phyloP scores from a whole-genome alignment of 2,888 invertebrate species.

The Allacma fusca region DNA sequence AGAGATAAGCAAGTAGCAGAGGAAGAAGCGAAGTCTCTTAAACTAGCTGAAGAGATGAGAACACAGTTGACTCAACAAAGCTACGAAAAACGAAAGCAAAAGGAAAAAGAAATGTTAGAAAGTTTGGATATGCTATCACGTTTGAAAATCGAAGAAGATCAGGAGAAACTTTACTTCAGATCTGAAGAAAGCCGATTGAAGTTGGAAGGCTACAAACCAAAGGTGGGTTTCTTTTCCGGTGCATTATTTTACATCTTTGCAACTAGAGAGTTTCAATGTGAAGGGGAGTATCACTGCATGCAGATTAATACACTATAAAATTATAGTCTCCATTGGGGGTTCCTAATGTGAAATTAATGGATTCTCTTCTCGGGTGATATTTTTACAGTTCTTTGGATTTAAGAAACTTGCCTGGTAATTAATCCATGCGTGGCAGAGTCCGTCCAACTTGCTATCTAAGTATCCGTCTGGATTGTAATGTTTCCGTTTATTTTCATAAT shows the following conservation, averaged over 20 bases:
- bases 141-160: conserved; percentile 40
- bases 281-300: neutral
- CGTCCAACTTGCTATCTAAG: too few species aligned
- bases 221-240: conserved; percentile 30
- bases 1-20: conserved; percentile 37
- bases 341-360: conserved; percentile 35
- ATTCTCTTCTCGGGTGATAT: neutral
- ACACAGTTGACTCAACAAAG: conserved; percentile 40
- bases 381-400: conserved; percentile 41
- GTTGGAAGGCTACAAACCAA: conserved; percentile 37
- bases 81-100: conserved; percentile 44
- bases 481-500: too few species aligned
- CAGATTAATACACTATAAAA: conserved; percentile 2
- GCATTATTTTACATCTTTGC: neutral
- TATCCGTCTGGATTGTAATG: too few species aligned
- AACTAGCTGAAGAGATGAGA: conserved; percentile 23
- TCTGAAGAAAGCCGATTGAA: conserved; percentile 35
- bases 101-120: conserved; percentile 43
- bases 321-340: conserved; percentile 22
- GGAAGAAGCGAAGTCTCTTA: conserved; percentile 26
- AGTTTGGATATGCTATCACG: conserved; percentile 36
- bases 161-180: conserved; percentile 25
- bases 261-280: neutral
- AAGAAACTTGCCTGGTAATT: conserved; percentile 42
- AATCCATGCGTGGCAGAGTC: neutral